phyloP scores from a whole-genome alignment of 2,113 vertebrate species.

The Psittacara wagleri region DNA sequence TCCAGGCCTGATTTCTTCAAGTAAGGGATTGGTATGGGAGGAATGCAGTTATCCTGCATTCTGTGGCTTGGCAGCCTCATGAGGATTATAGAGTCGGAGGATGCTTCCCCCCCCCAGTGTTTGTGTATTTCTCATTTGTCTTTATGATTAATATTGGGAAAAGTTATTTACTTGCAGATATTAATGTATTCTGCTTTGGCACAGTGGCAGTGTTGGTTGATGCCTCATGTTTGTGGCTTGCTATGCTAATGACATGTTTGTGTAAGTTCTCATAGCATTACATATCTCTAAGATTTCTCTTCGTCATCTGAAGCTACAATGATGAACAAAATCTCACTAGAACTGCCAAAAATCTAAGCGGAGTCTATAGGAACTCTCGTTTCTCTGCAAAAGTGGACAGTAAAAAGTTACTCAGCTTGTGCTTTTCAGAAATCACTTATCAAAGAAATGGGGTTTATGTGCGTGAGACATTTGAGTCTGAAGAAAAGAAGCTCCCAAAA shows the following conservation, averaged over 20 bases:
- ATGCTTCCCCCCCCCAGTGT: neutral
- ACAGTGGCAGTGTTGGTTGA: neutral
- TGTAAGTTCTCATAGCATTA: neutral
- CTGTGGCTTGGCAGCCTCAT: conserved; percentile 59
- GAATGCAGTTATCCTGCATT: conserved; percentile 75
- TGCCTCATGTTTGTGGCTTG: neutral
- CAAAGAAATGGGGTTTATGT: neutral
- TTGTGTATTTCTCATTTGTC: neutral
- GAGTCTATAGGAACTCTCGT: neutral
- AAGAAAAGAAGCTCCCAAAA: conserved; percentile 35
- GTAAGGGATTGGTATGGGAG: conserved; percentile 74
- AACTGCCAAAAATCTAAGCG: neutral
- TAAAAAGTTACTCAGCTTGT: too few relatives aligned
- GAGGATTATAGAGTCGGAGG: conserved; percentile 46
- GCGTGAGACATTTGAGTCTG: neutral
- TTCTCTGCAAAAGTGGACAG: neutral
- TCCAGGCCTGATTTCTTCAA: conserved; percentile 60
- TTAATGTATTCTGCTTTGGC: neutral
- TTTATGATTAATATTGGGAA: neutral
- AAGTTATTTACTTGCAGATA: neutral
- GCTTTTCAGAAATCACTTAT: neutral
- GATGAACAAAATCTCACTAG: neutral
- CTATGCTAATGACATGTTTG: neutral
- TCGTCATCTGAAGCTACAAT: neutral
- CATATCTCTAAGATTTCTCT: neutral